Evolutionary conservation across 2,888 invertebrate species (phyloP).

Genomic region (Agriotes lineatus): DNA sequence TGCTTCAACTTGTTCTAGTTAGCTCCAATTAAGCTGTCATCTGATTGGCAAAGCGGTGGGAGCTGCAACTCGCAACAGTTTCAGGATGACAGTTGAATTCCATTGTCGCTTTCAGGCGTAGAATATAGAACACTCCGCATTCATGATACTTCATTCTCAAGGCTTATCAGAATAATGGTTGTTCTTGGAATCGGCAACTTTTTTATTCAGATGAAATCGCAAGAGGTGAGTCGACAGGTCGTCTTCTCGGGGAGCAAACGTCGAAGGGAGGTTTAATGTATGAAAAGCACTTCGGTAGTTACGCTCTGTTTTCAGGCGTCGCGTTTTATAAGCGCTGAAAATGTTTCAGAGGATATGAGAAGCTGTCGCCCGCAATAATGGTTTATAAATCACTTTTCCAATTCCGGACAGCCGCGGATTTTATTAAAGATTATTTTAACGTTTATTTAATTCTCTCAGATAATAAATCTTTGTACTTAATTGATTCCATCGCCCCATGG

Average conservation of each 20-base stretch:
- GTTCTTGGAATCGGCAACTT: not conserved
- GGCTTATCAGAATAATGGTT: slow-evolving; percentile 9
- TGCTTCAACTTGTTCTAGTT: not conserved
- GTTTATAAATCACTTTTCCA: slow-evolving; percentile 42
- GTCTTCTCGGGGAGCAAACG: not conserved
- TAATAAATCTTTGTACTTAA: slow-evolving; percentile 24
- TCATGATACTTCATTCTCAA: slow-evolving; percentile 2
- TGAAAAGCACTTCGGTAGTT: slow-evolving; percentile 33
- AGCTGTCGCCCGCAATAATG: slow-evolving; percentile 36
- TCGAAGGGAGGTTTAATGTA: slow-evolving; percentile 16
- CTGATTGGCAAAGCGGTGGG: not conserved
- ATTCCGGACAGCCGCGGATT: slow-evolving; percentile 34
- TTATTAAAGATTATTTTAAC: slow-evolving; percentile 38
- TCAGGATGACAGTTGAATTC: slow-evolving; percentile 17
- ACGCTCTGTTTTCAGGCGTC: slow-evolving; percentile 18
- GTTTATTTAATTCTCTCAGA: slow-evolving; percentile 34
- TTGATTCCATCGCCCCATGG: not conserved
- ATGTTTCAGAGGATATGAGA: slow-evolving; percentile 28
- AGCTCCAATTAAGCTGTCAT: slow-evolving; percentile 8
- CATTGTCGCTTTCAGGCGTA: slow-evolving; percentile 3
- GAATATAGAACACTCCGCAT: slow-evolving; percentile 11
- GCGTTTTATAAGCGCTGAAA: slow-evolving; percentile 26
- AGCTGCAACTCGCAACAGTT: not conserved
- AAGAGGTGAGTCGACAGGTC: not conserved
- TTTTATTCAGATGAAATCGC: slow-evolving; percentile 1